Percentiles rank a stretch among this genome's conserved stretches.
phyloP scores from a whole-genome alignment of 1,140 invertebrate species.

The Dreissena rostriformis region DNA sequence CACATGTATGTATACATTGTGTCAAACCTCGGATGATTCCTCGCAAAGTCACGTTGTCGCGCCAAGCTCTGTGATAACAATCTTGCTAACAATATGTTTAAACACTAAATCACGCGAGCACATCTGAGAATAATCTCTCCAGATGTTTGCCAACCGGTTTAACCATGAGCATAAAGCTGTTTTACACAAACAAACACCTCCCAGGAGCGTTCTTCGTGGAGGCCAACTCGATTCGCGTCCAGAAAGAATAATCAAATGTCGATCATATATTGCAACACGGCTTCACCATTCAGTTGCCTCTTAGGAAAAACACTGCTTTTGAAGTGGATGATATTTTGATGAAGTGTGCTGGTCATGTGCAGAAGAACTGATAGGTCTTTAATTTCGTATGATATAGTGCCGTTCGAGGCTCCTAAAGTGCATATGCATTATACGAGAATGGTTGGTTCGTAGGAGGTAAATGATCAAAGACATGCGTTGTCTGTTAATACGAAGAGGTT shows the following conservation, averaged over 20 bases:
- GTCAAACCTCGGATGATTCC: too few species aligned
- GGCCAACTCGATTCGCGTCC: conserved; percentile 26
- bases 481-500: too few species aligned
- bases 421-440: too few species aligned
- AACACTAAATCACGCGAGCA: not conserved
- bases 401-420: too few species aligned
- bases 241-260: conserved; percentile 16
- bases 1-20: too few species aligned
- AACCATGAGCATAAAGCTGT: not conserved
- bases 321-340: conserved; percentile 40
- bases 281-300: too few species aligned
- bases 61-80: not conserved
- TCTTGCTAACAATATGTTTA: conserved; percentile 7
- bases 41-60: not conserved
- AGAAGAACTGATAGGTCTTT: too few species aligned
- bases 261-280: not conserved
- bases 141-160: conserved; percentile 1
- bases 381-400: too few species aligned
- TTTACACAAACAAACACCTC: conserved; percentile 47
- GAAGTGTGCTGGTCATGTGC: not conserved
- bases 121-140: not conserved
- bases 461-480: too few species aligned
- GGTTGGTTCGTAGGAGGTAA: too few species aligned
- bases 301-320: conserved; percentile 21
- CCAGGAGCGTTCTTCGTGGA: conserved; percentile 27